A percentile compares a stretch with the other conserved stretches of the same genome.
These are phyloP conservation scores for Fukomys damarensis DNA, from an alignment of 2,113 vertebrate species.

Conservation along the genomic window DNA sequence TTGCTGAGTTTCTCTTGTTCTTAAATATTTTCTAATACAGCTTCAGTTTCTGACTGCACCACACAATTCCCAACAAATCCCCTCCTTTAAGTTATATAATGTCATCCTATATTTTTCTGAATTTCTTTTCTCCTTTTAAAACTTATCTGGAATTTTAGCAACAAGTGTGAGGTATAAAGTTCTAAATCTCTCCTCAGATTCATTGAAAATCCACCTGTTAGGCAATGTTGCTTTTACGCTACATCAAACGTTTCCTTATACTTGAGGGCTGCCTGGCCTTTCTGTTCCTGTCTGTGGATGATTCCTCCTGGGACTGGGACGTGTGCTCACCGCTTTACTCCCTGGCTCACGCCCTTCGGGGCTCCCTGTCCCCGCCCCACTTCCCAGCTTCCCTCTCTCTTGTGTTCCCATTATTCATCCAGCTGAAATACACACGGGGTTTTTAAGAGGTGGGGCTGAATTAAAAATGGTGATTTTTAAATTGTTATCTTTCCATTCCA, in stretches of 20 bases:
- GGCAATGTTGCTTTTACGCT: not conserved
- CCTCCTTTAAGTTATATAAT: not conserved
- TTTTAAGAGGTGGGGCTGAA: slow-evolving; percentile 12
- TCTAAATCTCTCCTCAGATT: not conserved
- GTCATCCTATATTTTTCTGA: not conserved
- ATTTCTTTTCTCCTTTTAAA: slow-evolving; percentile 13
- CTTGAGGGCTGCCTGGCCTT: not conserved
- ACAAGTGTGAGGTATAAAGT: not conserved
- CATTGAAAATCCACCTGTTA: not conserved
- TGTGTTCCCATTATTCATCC: not conserved
- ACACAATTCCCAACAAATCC: not conserved
- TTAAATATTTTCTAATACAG: not conserved
- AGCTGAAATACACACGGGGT: not conserved
- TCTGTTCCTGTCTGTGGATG: not conserved
- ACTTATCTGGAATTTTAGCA: not conserved
- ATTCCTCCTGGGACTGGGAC: not conserved
- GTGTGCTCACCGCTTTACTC: not conserved
- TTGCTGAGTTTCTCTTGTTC: not conserved
- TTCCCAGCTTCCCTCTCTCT: not conserved
- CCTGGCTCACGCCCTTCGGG: not conserved
- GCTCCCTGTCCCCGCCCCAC: not conserved
- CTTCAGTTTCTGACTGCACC: not conserved
- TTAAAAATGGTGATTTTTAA: not conserved
- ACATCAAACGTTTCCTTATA: not conserved
- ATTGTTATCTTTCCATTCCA: not conserved